Evolutionary conservation across 2,888 invertebrate genomes (phyloP).

Genomic region (Drosophila nigritarsus): DNA sequence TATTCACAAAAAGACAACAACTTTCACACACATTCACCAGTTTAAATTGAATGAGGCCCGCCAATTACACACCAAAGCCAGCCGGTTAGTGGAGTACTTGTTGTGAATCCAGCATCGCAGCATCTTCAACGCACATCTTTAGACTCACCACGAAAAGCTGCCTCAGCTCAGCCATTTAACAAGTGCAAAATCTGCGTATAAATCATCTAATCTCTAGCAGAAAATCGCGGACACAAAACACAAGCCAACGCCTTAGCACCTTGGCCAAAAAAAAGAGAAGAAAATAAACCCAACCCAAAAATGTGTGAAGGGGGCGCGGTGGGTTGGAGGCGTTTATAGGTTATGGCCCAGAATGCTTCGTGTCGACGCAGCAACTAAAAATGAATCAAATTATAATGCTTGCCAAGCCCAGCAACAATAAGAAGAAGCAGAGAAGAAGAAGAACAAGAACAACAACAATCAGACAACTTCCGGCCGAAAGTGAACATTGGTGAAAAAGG

Average conservation of each 20-base stretch:
- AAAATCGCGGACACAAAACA: slow-evolving; percentile 55
- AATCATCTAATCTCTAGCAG: slow-evolving; percentile 69
- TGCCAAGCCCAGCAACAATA: slow-evolving; percentile 52
- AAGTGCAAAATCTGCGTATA: slow-evolving; percentile 73
- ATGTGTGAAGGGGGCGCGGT: background rate
- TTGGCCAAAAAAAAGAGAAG: slow-evolving; percentile 12
- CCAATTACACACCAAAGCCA: slow-evolving; percentile 27
- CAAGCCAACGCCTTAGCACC: slow-evolving; percentile 67
- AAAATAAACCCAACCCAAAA: slow-evolving; percentile 7
- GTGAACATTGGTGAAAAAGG: slow-evolving; percentile 69
- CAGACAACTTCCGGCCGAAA: slow-evolving; percentile 72
- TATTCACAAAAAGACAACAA: slow-evolving; percentile 12
- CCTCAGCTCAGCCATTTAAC: slow-evolving; percentile 47
- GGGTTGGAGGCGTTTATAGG: slow-evolving; percentile 23
- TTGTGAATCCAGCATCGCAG: background rate
- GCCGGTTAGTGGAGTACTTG: slow-evolving; percentile 8
- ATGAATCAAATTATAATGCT: slow-evolving; percentile 68
- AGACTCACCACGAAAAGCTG: background rate
- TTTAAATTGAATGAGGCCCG: too few relatives aligned
- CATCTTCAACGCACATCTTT: slow-evolving; percentile 3
- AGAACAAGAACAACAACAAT: background rate
- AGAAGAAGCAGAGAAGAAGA: background rate
- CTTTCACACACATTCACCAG: slow-evolving; percentile 2
- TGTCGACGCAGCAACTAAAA: slow-evolving; percentile 57
- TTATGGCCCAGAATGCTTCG: slow-evolving; percentile 34